phyloP scores from a whole-genome alignment of 2,888 invertebrate species.

The Scaptomyza flava region DNA sequence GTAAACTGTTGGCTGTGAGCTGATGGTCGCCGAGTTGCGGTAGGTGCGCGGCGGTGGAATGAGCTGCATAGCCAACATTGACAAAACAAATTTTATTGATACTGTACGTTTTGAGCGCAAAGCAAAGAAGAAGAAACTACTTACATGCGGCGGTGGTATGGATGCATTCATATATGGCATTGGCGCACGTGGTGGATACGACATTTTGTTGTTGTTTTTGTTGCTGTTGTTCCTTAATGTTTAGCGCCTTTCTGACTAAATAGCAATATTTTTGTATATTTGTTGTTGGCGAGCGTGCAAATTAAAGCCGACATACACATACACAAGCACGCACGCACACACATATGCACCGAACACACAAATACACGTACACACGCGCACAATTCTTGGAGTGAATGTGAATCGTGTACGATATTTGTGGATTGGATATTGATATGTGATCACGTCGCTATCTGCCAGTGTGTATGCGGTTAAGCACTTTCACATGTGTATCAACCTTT shows the following conservation, averaged over 20 bases:
- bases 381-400: conserved; percentile 45
- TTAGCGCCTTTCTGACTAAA: conserved; percentile 22
- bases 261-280: conserved; percentile 36
- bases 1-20: conserved; percentile 84
- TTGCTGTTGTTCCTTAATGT: conserved; percentile 20
- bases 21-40: conserved; percentile 85
- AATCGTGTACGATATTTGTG: conserved; percentile 58
- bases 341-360: conserved; percentile 20
- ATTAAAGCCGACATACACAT: conserved; percentile 71
- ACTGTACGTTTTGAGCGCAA: background rate
- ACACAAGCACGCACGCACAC: conserved; percentile 25
- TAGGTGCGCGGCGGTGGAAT: conserved; percentile 84
- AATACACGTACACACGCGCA: conserved; percentile 31
- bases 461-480: conserved; percentile 30
- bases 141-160: conserved; percentile 87
- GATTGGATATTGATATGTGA: conserved; percentile 29
- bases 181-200: conserved; percentile 94
- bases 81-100: background rate
- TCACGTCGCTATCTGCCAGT: conserved; percentile 25
- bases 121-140: conserved; percentile 26
- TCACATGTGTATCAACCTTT: conserved; percentile 13
- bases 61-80: conserved; percentile 85
- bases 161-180: conserved; percentile 91
- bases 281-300: conserved; percentile 61
- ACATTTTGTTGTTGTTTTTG: conserved; percentile 87